Base-by-base conservation (phyloP, 2,888 invertebrate genomes). In the Cartodere bifasciata region DNA sequence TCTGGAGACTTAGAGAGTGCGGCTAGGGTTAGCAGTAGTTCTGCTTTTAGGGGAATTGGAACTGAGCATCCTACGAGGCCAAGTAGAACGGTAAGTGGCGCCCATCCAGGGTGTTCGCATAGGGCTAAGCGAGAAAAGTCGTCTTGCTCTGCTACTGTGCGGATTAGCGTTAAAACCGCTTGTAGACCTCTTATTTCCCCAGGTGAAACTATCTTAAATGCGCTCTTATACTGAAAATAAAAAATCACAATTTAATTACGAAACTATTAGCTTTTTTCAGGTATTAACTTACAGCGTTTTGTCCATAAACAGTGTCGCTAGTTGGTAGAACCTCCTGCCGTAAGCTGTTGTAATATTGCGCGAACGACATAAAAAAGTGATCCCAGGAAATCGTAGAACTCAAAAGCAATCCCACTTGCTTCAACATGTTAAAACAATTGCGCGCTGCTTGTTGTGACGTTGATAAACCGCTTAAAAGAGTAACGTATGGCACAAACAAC, bases 91-190 rank as follows among this genome's bases (percentile, higher is more conserved):
- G 77, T 76, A 33, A 90, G 63, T 0, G 87, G 81, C 33, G 83
- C 74, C 88, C 91, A 94, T 44, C 77, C 81, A 16, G 85, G 74
- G 55, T 88, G 87, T 52, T 92, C 90, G 49, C 83, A 85, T 27
- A 94, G 68, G 12, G 81, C 78, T 17, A 83, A 65, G 32, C 87
- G 68, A 0, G 87, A 83, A 44, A 79, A 74, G 46, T 81, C 79
- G 60, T 88, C 88, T 51, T 82, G 65, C 2, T 71, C 70, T 1
- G 87, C 83, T 12, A 94, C 80, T 2, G 75, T 72, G 39, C 75
- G 71, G 16, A 90, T 77, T 1, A 94, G 66, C 32, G 70, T 65
- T 27, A 94, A 60, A 0, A 91, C 90, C 0, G 85, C 76, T 43
- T 80, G 74, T 43, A 94, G 67, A 0, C 90, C 90, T 41, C 87